Base-by-base conservation (phyloP, 1,140 invertebrate genomes). In the Bombus waltoni region DNA sequence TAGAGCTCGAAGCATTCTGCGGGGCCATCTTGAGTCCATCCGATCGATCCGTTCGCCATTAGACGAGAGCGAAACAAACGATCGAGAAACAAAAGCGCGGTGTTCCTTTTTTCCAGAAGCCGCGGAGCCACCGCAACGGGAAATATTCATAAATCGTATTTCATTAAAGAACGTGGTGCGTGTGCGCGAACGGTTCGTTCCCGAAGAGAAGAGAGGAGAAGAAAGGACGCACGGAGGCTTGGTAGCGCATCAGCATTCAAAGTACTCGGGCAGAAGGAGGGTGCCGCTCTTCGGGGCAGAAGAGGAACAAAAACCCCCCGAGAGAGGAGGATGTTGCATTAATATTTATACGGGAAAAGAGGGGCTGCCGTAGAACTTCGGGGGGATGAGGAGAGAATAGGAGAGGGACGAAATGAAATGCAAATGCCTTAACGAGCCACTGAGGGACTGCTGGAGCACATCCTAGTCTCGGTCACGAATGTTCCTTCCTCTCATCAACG, bases 401-500 rank as follows among this genome's bases (percentile, higher is more conserved):
- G 81, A 78, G 89, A 91, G 83, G 86, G 86, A 89, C 88, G 90
- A 92, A 94, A 95, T 95, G 94, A 95, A 95, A 95, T 95, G 94
- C 95, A 95, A 95, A 95, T 95, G 93, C 93, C 92, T 95, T 95
- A 95, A 95, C 94, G 95, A 95, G 94, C 94, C 94, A 93, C 95
- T 95, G 94, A 95, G 94, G 94, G 90, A 95, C 93, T 94, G 88
- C 93, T 90, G 85, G 86, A 91, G 92, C 93, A 92, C 90, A 92
- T 94, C 89, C 89, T 90, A 93, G 89, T 86, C 89, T 90, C 91
- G 91, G 92, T 95, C 94, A 94, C 93, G 92, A 93, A 93, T 94
- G 87, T 94, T 92, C 91, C 87, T 87, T 90, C 83, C 90, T 93
- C 92, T 94, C 93, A 94, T 94, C 93, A 94, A 91, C 92, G 90